Conservation (phyloP, 1,140 invertebrate genomes). For the Aradophagus sp. region DNA sequence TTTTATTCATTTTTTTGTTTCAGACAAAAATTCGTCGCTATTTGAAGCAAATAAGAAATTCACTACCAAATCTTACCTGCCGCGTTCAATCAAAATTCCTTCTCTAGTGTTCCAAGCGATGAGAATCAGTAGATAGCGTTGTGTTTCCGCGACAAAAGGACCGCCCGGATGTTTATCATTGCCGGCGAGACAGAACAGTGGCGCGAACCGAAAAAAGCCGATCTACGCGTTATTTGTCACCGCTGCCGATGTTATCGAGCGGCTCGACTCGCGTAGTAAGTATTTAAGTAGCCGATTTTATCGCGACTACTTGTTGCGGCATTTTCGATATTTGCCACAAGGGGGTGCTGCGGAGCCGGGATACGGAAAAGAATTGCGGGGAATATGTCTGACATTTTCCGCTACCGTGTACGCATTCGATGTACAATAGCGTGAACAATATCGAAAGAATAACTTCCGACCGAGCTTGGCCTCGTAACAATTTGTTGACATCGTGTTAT, state of each 20-base stretch:
- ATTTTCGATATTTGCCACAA: slow-evolving; percentile 38
- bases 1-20: too few relatives aligned
- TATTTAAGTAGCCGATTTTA: slow-evolving; percentile 52
- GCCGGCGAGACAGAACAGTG: slow-evolving; percentile 43
- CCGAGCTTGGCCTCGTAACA: too few relatives aligned
- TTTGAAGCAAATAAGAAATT: too few relatives aligned
- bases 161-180: slow-evolving; percentile 51
- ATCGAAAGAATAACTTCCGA: too few relatives aligned
- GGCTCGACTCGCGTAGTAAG: slow-evolving; percentile 46
- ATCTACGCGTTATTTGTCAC: slow-evolving; percentile 55
- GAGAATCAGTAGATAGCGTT: slow-evolving; percentile 24
- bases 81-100: slow-evolving; percentile 43
- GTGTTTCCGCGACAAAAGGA: slow-evolving; percentile 45
- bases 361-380: too few relatives aligned
- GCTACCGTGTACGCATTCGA: background rate
- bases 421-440: slow-evolving; percentile 3
- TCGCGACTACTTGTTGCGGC: slow-evolving; percentile 37
- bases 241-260: slow-evolving; percentile 45
- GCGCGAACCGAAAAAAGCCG: slow-evolving; percentile 46
- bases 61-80: too few relatives aligned
- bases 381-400: background rate
- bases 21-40: too few relatives aligned
- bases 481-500: too few relatives aligned
- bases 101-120: slow-evolving; percentile 17
- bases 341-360: background rate